Conservation (phyloP, 2,113 vertebrate species). For the Hucho hucho region DNA sequence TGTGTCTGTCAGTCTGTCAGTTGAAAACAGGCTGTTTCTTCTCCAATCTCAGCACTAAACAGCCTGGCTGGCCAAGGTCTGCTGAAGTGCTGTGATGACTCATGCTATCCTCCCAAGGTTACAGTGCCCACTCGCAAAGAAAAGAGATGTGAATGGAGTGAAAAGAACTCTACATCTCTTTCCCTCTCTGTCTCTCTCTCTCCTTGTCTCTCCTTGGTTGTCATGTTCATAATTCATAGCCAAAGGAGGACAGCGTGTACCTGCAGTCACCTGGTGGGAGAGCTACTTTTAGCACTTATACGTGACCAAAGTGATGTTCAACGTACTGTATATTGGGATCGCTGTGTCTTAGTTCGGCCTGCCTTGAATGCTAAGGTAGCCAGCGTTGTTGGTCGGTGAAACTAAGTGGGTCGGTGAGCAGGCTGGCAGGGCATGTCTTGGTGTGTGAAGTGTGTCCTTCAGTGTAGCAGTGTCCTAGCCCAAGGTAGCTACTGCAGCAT, state of each 20-base stretch:
- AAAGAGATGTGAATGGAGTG: not conserved
- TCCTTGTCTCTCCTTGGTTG: constrained; percentile 3
- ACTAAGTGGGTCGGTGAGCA: not conserved
- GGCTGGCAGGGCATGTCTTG: not conserved
- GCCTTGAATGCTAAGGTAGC: not conserved
- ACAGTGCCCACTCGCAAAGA: too few relatives aligned
- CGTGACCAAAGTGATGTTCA: not conserved
- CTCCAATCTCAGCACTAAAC: not conserved
- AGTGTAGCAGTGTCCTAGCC: not conserved
- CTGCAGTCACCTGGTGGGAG: constrained; percentile 2
- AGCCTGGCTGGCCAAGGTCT: not conserved
- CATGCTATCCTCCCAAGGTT: not conserved
- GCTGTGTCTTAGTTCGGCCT: not conserved
- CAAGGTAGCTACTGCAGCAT: not conserved
- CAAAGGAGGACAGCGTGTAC: constrained; percentile 30
- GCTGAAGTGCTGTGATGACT: not conserved
- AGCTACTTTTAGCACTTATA: constrained; percentile 20
- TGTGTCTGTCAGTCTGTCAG: not conserved
- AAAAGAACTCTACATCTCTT: not conserved
- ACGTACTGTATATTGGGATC: not conserved
- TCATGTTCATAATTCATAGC: constrained; percentile 47
- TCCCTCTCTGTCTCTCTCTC: constrained; percentile 1
- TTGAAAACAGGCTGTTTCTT: not conserved
- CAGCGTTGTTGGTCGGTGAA: not conserved
- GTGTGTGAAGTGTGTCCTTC: constrained; percentile 3